Base-by-base conservation (phyloP, 2,888 invertebrate species). In the Noctua pronuba region DNA sequence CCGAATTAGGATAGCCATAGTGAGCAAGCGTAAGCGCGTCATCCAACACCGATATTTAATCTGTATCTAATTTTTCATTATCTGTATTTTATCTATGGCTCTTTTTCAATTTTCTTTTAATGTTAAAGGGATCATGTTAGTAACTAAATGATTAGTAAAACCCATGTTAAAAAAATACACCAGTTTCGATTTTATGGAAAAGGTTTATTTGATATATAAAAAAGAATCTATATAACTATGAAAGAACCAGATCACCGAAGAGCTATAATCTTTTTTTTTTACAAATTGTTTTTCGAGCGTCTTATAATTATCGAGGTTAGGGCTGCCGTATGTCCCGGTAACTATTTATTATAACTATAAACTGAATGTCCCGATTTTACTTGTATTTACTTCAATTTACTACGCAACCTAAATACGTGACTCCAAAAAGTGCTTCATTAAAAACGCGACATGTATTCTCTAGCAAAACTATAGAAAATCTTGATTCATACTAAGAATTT, bases 141-240 rank as follows among this genome's bases (percentile, higher is more conserved):
- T 96, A 90, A 91, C 94, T 95, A 93, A 90, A 87, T 88, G 88
- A 96, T 96, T 96, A 96, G 96, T 96, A 94, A 60, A 89, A 90
- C 96, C 96, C 96, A 96, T 96, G 96, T 96, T 96, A 96, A 96
- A 96, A 96, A 93, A 96, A 96, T 96, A 96, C 96, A 96, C 96
- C 96, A 95, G 91, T 91, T 82, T 96, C 92, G 95, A 96, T 96
- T 96, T 96, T 95, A 96, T 96, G 95, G 96, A 95, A 96, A 96
- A 95, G 96, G 95, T 96, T 96, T 92, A 95, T 96, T 96, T 94
- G 93, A 95, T 95, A 95, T 95, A 95, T 95, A 95, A 94, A 95
- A 94, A 93, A 93, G 91, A 92, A 93, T 93, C 91, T 93, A 94
- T 94, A 93, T 92, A 94, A 93, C 92, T 94, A 93, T 91, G 81